A percentile compares a stretch with the other conserved stretches of the same genome.
Conservation (phyloP, 2,797 vertebrate species). For the Tamandua tetradactyla region DNA sequence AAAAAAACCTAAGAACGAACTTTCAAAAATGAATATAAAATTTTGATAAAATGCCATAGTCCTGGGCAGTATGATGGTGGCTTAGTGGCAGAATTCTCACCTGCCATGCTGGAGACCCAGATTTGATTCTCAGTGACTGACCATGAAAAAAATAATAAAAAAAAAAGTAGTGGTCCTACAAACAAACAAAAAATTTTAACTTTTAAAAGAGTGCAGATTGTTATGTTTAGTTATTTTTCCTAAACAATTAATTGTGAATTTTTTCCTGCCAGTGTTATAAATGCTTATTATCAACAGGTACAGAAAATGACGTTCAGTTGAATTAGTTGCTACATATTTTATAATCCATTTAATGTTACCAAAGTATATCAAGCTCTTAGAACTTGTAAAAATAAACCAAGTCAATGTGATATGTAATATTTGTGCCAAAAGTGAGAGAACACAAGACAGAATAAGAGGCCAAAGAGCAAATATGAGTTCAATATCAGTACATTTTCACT, state of each 20-base stretch:
- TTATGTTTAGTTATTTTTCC: constrained; percentile 26
- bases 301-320: constrained; percentile 29
- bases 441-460: constrained; percentile 49
- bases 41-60: constrained; percentile 24
- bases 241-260: constrained; percentile 44
- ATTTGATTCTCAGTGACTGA: no score
- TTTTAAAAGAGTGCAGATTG: neutral
- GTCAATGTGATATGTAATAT: constrained; percentile 28
- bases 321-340: neutral
- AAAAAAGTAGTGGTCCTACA: no score
- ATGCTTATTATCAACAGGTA: constrained; percentile 31
- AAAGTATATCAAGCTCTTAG: constrained; percentile 49
- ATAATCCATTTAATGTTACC: constrained; percentile 22
- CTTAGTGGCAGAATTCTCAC: no score
- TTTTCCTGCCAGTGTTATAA: constrained; percentile 56
- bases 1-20: neutral
- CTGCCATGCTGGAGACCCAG: no score
- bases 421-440: constrained; percentile 29
- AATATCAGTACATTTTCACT: constrained; percentile 72
- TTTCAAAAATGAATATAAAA: constrained; percentile 67
- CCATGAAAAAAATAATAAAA: no score
- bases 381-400: constrained; percentile 63
- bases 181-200: neutral
- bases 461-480: constrained; percentile 27
- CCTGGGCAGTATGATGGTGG: no score